Conservation (phyloP, 2,797 vertebrate genomes). For the Gobionotothen gibberifrons region DNA sequence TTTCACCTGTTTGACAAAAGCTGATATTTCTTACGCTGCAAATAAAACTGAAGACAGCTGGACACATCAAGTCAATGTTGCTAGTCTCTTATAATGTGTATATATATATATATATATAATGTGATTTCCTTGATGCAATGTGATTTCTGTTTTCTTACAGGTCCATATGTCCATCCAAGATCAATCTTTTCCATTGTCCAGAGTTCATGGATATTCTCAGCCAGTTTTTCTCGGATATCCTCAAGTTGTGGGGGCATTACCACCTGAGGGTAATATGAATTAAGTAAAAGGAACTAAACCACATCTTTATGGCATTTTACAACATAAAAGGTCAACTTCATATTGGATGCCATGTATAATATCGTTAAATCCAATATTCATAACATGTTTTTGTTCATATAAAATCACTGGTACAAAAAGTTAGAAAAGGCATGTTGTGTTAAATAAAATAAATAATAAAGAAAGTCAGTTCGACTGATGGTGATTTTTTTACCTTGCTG, state of each 20-base stretch:
- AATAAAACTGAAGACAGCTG: background rate
- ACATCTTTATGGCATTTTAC: background rate
- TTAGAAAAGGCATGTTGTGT: background rate
- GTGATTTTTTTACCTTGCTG: slow-evolving; percentile 84
- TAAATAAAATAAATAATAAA: background rate
- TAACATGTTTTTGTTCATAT: background rate
- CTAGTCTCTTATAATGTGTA: background rate
- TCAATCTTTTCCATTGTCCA: slow-evolving; percentile 95
- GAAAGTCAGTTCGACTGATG: background rate
- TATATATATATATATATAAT: background rate
- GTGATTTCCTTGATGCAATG: background rate
- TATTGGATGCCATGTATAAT: background rate
- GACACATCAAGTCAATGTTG: background rate
- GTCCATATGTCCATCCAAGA: slow-evolving; percentile 92
- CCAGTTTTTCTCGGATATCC: slow-evolving; percentile 91
- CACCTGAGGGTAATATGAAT: slow-evolving; percentile 71
- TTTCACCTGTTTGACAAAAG: slow-evolving; percentile 84
- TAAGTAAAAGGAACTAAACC: background rate
- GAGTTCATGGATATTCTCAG: slow-evolving; percentile 95
- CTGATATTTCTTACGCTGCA: background rate
- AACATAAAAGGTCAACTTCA: background rate
- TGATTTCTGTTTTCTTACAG: slow-evolving; percentile 78
- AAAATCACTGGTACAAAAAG: background rate
- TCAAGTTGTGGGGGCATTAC: slow-evolving; percentile 91
- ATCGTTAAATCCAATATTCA: background rate